Base-by-base conservation (phyloP, 1,140 invertebrate species). In the Archivesica marissinica region DNA sequence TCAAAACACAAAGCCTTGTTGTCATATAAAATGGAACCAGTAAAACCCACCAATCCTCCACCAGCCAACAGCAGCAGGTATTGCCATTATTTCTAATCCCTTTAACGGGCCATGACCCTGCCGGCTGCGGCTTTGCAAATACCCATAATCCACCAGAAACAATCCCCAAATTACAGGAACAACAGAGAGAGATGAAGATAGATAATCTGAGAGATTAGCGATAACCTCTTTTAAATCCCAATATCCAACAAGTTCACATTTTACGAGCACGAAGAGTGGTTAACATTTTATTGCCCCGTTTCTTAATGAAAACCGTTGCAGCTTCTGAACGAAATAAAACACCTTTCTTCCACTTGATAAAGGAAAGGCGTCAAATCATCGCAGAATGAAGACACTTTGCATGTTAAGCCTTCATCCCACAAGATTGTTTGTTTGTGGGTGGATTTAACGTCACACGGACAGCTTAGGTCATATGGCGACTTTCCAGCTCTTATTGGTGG, bases 221-320 rank as follows among this genome's bases (percentile, higher is more conserved):
- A 56, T 76, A 76, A 76, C 50, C 52, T 59, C 41, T 47, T 33
- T 59, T 39, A 35, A 47, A 76, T 35, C 74, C 25, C n/a, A 1
- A 20, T 50, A 15, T 0, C 38, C 38, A 76, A 41, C 74, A 76
- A 76, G 74, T 76, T 76, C 74, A 76, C 50, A 76, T 76, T 76
- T 76, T 76, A 76, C 41, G 72, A 59, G 20, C 33, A 23, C 23
- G 28, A 52, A 41, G 52, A 76, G 74, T 39, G 74, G 38, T 59
- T 68, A 3, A 44, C 25, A 76, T 41, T 76, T 76, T 76, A 76
- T 76, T 76, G 39, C 13, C 44, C 59, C 23, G 41, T 33, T 33
- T 66, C 41, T 72, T 72, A 72, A 72, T 72, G 68, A 52, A 72
- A 47, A 33, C n/a, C n/a, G 33, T 64, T 64, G 59, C 6, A 7